Evolutionary conservation across 1,140 invertebrate species (phyloP), one percentile per base, ranked within the genome.

Genomic region (Bombyx mandarina): DNA sequence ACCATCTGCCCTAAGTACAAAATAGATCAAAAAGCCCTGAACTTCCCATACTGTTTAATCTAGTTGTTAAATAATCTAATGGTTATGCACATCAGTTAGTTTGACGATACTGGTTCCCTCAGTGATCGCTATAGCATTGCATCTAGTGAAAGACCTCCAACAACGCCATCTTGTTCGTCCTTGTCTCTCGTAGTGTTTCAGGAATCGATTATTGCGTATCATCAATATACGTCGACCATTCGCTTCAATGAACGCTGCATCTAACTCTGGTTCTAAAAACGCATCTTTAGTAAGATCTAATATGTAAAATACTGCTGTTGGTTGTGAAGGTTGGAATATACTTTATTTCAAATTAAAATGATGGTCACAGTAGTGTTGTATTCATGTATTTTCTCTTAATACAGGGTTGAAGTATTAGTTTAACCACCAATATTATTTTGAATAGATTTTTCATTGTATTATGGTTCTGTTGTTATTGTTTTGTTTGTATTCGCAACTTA

Each of bases 101-200:
- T 79, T 84, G 26, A 76, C 60, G 22, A 82, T 74, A 1, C 52
- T 44, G 45, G 63, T 67, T 12, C 65, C 69, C n/a, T 65, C 42
- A 1, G 79, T 84, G 44, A 84, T 79, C 7, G 73, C 79, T 42
- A 82, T 80, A 8, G 81, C 80, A 9, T 67, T 61, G 43, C 80
- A 83, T n/a, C 69, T 71, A 54, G 66, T 67, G 55, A 79, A 85
- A 3, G 71, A 63, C 50, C 71, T 77, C 55, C 71, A 75, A 54
- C 82, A 85, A 0, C 81, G 58, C 81, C 79, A 84, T 1, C 81
- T 59, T 2, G 66, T 77, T n/a, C 70, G 58, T 1, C 80, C 80
- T 8, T 53, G 59, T 8, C 63, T 66, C 49, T 71, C 71, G 56
- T 83, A 83, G 49, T 83, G 80, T 56, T 59, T 77, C 70, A 75